Evolutionary conservation across 2,113 vertebrate genomes (phyloP).

Genomic region (Elgaria multicarinata): DNA sequence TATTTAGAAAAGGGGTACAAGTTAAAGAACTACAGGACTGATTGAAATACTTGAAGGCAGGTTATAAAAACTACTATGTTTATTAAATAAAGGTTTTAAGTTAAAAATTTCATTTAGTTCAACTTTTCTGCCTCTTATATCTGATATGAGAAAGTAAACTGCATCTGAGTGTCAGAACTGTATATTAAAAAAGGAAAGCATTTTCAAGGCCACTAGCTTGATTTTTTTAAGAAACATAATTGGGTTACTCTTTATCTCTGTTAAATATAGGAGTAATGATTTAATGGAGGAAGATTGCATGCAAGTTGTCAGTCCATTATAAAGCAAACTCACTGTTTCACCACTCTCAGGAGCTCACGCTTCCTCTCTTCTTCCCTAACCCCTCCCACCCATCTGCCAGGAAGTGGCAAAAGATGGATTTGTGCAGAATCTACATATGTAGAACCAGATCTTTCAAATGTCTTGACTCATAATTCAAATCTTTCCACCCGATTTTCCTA

Average conservation of each 20-base stretch:
- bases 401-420: no score
- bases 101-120: constrained; percentile 20
- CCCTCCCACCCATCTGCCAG: no score
- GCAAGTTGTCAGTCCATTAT: background rate
- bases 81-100: constrained; percentile 28
- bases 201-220: background rate
- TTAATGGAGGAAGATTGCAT: background rate
- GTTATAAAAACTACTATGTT: constrained; percentile 30
- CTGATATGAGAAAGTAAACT: constrained; percentile 22
- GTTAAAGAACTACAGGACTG: background rate
- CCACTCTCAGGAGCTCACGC: no score
- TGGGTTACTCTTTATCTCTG: background rate
- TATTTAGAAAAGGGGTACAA: constrained; percentile 20
- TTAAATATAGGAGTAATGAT: background rate
- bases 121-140: constrained; percentile 1
- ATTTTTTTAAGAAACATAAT: background rate
- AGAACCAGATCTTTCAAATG: no score
- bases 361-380: no score
- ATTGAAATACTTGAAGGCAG: constrained; percentile 19
- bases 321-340: background rate
- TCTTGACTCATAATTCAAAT: no score
- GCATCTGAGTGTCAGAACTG: background rate
- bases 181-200: background rate
- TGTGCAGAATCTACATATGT: no score
- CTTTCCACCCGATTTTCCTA: no score